Evolutionary conservation across 2,888 invertebrate species (phyloP), one percentile per base, ranked within the genome.

Genomic region (Boloria selene): DNA sequence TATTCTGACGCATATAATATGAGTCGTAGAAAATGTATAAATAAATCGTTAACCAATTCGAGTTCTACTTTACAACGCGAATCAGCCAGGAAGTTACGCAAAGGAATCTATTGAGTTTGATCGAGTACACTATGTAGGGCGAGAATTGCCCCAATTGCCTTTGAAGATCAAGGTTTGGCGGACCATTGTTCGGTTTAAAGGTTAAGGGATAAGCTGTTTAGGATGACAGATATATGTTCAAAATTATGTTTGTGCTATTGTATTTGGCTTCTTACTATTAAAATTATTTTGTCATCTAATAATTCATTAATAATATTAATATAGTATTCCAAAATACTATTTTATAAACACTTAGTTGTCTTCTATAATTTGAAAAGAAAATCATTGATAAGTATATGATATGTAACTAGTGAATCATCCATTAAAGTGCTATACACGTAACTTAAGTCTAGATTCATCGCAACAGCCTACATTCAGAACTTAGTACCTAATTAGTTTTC

Each of bases 81-180:
- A 83, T 85, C 84, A 83, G 82, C 84, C 73, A 73, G 75, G 74
- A 77, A 79, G 83, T 81, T 80, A 79, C 79, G 49, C 49, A 59
- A 49, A 59, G 26, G 49, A 49, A 49, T 59, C 64, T 72, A 74
- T 72, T 70, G 56, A 65, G 64, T 72, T 60, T 38, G 67, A 72
- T 70, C 67, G 64, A 61, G 72, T 60, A 60, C 70, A 61, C 61
- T 61, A 44, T 50, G 22, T 52, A 26, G 31, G 13, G 22, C 55
- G 44, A 56, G 52, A 47, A 51, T 51, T 56, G 38, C 45, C 38
- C 49, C 59, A 59, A 59, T 59, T 59, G 16, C 63, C 26, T 56
- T 64, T 64, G 63, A 56, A 64, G 63, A 58, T 64, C 56, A 64
- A 64, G 56, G 51, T 51, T 44, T 56, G 16, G 50, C 10, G 18